Evolutionary conservation across 2,888 invertebrate species (phyloP).

Genomic region (Stramonita haemastoma): DNA sequence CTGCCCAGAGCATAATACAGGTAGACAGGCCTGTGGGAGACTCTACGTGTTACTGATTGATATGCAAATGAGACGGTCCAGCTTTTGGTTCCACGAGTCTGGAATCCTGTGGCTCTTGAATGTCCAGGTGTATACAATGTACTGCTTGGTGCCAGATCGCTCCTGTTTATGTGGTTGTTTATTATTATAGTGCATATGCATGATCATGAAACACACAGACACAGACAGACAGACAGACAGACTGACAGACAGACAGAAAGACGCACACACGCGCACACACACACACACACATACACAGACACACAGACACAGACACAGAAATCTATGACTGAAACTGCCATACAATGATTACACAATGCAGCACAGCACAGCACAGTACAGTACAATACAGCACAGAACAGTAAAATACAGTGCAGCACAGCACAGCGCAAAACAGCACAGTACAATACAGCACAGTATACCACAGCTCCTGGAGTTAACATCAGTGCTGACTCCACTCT

Average conservation of each 20-base stretch:
- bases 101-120: too few species aligned
- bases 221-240: neutral
- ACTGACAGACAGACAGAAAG: neutral
- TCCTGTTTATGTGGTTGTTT: too few species aligned
- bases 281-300: conserved; percentile 7
- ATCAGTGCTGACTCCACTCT: too few species aligned
- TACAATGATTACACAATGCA: neutral
- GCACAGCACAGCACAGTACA: neutral
- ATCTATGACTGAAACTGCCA: neutral
- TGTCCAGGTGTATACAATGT: too few species aligned
- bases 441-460: too few species aligned
- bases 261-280: neutral
- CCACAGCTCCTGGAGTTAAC: too few species aligned
- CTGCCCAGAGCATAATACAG: too few species aligned
- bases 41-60: too few species aligned
- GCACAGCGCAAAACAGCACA: neutral
- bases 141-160: too few species aligned
- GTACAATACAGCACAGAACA: neutral
- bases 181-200: neutral
- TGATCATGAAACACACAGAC: neutral
- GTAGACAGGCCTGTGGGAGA: too few species aligned
- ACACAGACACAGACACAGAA: neutral
- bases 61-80: too few species aligned
- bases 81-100: too few species aligned
- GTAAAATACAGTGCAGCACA: neutral